These are phyloP conservation scores for Drosophila kepulauana DNA, from an alignment of 1,140 invertebrate genomes.

Conservation along the genomic window DNA sequence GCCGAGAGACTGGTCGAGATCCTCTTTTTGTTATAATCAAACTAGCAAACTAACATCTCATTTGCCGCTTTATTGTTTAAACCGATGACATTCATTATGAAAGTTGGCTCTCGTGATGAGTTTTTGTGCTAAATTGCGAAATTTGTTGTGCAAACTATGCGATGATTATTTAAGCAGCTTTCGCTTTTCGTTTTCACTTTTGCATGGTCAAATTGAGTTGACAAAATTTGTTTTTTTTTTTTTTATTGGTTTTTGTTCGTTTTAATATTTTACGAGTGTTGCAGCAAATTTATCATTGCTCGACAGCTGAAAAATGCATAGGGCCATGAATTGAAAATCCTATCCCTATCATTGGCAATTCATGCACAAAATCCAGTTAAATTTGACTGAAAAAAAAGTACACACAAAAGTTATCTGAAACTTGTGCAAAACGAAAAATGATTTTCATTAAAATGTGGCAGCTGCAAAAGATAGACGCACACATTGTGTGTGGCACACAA, in stretches of 20 bases:
- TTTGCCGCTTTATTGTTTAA: conserved; percentile 38
- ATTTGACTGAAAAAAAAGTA: background rate
- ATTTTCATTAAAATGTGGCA: conserved; percentile 19
- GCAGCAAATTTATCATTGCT: conserved; percentile 19
- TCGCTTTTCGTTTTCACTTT: background rate
- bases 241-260: background rate
- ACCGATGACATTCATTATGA: conserved; percentile 36
- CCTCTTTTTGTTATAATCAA: too few species aligned
- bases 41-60: conserved; percentile 23
- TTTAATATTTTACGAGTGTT: background rate
- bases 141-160: background rate
- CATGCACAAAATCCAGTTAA: conserved; percentile 18
- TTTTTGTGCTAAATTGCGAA: conserved; percentile 3
- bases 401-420: conserved; percentile 5
- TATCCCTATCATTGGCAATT: conserved; percentile 18
- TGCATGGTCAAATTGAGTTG: conserved; percentile 21
- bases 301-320: conserved; percentile 35
- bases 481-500: background rate
- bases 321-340: conserved; percentile 30
- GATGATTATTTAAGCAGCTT: conserved; percentile 47
- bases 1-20: background rate
- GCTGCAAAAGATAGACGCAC: conserved; percentile 20
- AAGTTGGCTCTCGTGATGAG: conserved; percentile 16
- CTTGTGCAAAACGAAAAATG: conserved; percentile 14
- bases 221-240: conserved; percentile 5